phyloP scores from a whole-genome alignment of 2,888 invertebrate genomes.

The Crossocerus cetratus region DNA sequence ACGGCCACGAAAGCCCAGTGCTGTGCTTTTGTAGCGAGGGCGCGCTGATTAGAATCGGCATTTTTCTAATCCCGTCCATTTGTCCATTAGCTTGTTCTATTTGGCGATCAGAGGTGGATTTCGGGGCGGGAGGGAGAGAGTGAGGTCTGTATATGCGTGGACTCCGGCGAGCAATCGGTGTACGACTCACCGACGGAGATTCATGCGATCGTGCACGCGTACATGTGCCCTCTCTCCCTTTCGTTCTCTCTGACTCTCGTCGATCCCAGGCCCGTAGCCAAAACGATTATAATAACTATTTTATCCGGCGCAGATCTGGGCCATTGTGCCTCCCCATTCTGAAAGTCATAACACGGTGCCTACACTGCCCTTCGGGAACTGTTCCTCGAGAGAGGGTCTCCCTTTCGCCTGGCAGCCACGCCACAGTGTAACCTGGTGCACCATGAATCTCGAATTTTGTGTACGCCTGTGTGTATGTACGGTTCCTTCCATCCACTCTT shows the following conservation, averaged over 20 bases:
- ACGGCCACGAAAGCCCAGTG: not conserved
- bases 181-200: no score
- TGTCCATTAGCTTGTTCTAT: conserved; percentile 57
- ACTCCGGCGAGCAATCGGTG: not conserved
- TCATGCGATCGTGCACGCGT: not conserved
- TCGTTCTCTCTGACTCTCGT: conserved; percentile 18
- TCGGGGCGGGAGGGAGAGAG: not conserved
- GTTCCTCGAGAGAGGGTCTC: conserved; percentile 36
- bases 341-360: conserved; percentile 76
- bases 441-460: conserved; percentile 59
- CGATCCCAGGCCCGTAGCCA: conserved; percentile 62
- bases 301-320: conserved; percentile 76
- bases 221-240: conserved; percentile 4
- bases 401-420: conserved; percentile 37
- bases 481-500: not conserved
- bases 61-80: conserved; percentile 67
- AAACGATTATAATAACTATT: conserved; percentile 77
- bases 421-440: conserved; percentile 48
- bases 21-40: conserved; percentile 9
- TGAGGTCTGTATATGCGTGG: no score
- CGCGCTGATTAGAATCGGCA: conserved; percentile 61
- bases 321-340: conserved; percentile 76
- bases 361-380: conserved; percentile 69
- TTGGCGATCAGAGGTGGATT: conserved; percentile 34
- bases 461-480: conserved; percentile 28